Conservation (phyloP, 2,113 vertebrate genomes). For the Phaethornis superciliosus region DNA sequence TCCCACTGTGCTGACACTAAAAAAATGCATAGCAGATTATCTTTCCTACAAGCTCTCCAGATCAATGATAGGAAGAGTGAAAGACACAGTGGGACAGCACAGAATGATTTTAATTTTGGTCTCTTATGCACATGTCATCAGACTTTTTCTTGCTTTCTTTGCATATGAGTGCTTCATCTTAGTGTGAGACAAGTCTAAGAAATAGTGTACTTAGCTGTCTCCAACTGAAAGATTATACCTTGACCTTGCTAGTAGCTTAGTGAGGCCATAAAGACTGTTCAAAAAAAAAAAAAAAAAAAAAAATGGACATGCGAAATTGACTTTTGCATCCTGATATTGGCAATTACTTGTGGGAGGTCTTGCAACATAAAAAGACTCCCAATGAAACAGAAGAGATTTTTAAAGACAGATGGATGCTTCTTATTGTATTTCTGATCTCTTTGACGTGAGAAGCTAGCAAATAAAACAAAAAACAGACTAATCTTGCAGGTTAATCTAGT, state of each 20-base stretch:
- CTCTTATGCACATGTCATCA: not conserved
- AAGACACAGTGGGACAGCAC: not conserved
- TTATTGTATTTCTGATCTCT: not conserved
- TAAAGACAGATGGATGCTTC: not conserved
- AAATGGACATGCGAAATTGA: not conserved
- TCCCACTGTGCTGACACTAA: not conserved
- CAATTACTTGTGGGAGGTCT: not conserved
- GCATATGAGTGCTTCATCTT: not conserved
- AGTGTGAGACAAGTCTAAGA: not conserved
- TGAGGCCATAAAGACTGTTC: not conserved
- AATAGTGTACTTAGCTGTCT: not conserved
- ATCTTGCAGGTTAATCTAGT: not conserved
- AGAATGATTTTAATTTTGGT: not conserved
- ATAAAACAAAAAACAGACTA: not conserved
- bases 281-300: not conserved
- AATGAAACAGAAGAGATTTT: not conserved
- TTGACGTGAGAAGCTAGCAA: not conserved
- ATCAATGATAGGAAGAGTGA: not conserved
- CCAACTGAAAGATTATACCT: rapidly evolving
- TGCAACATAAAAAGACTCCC: not conserved
- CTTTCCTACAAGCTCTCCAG: not conserved
- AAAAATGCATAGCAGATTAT: not conserved
- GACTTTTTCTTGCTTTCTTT: not conserved
- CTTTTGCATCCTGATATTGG: not conserved
- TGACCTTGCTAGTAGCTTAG: not conserved